phyloP scores from a whole-genome alignment of 2,113 vertebrate species.

The Epinephelus fuscoguttatus region DNA sequence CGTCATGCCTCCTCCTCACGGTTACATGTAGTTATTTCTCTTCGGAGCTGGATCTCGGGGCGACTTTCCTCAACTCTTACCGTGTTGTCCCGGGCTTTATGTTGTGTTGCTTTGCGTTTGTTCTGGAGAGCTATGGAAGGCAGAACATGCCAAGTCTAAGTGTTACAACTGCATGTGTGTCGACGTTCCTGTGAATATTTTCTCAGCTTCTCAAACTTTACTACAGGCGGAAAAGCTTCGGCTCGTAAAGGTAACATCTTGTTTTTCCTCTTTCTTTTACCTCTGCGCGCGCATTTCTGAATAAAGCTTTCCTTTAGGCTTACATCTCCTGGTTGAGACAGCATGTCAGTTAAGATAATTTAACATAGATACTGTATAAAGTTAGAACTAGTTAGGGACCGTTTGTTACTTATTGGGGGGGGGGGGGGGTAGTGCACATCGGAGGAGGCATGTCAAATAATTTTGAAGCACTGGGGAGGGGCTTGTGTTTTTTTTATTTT shows the following conservation, averaged over 20 bases:
- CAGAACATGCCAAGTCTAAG: conserved; percentile 25
- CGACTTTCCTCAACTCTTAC: conserved; percentile 56
- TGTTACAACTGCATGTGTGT: background rate
- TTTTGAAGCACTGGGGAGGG: too few species aligned
- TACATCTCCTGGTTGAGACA: background rate
- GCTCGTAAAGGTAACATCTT: conserved; percentile 65
- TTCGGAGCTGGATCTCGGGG: conserved; percentile 30
- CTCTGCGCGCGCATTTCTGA: conserved; percentile 25
- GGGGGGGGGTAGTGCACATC: too few species aligned
- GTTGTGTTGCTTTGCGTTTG: background rate
- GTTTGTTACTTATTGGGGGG: too few species aligned
- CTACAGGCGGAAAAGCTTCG: conserved; percentile 30
- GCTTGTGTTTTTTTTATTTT: too few species aligned
- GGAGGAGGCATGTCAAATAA: too few species aligned
- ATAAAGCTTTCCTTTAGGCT: background rate
- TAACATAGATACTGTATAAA: background rate
- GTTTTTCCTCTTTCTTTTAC: background rate
- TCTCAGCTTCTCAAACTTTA: conserved; percentile 38
- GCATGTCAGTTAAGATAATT: background rate
- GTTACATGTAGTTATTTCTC: background rate
- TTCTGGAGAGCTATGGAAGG: conserved; percentile 21
- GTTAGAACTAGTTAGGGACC: too few species aligned
- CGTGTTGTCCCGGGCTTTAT: conserved; percentile 8
- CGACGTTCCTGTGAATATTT: conserved; percentile 8
- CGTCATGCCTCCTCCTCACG: conserved; percentile 36